phyloP scores from a whole-genome alignment of 2,797 vertebrate species.

The Sebastes nivosus region DNA sequence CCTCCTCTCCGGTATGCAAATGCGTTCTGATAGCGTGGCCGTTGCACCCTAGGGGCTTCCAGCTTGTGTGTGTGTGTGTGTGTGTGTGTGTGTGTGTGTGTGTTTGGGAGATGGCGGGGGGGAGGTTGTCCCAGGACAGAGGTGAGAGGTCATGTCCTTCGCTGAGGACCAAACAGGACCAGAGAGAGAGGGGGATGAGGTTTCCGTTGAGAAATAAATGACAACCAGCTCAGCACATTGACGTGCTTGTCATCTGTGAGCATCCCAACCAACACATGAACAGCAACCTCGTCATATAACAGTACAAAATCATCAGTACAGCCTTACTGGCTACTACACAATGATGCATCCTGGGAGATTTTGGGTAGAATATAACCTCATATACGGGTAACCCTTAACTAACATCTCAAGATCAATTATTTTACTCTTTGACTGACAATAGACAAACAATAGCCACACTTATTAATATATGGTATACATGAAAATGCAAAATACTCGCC shows the following conservation, averaged over 20 bases:
- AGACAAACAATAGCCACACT: no score
- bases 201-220: neutral
- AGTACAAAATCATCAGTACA: no score
- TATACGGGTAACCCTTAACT: neutral
- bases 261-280: no score
- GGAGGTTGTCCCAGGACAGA: constrained; percentile 54
- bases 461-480: no score
- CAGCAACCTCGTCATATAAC: neutral
- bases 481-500: no score
- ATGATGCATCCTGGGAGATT: neutral
- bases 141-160: constrained; percentile 77
- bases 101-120: neutral
- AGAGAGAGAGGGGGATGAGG: constrained; percentile 12
- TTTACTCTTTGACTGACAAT: neutral
- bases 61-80: neutral
- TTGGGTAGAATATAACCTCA: neutral
- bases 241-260: neutral
- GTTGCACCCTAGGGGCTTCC: constrained; percentile 36
- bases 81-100: constrained; percentile 13
- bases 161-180: constrained; percentile 61
- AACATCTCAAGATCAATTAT: neutral
- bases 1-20: constrained; percentile 56
- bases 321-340: neutral
- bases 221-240: neutral
- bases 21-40: constrained; percentile 53